phyloP scores from a whole-genome alignment of 2,888 invertebrate species.

The Tachina grossa region DNA sequence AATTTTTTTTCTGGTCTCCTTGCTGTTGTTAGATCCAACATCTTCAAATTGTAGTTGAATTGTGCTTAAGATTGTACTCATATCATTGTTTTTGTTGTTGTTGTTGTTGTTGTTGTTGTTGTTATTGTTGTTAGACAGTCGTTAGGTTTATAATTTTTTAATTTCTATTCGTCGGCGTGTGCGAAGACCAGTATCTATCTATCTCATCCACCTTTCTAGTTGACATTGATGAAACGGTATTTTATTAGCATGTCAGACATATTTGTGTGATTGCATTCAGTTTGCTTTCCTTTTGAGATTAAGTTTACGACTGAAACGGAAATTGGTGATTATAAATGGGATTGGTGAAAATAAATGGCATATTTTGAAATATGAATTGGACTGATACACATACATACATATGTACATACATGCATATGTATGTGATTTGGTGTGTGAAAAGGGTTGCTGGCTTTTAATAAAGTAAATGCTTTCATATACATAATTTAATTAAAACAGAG shows the following conservation, averaged over 20 bases:
- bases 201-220: slow-evolving; percentile 22
- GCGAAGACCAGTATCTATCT: neutral
- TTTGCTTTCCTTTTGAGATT: slow-evolving; percentile 36
- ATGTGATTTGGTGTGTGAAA: neutral
- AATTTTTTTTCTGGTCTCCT: slow-evolving; percentile 33
- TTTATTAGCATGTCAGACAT: slow-evolving; percentile 61
- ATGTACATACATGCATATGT: no score
- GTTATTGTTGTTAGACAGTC: slow-evolving; percentile 25
- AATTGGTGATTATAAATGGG: slow-evolving; percentile 46
- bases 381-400: slow-evolving; percentile 1
- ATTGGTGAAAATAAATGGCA: slow-evolving; percentile 30
- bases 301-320: slow-evolving; percentile 56
- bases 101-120: no score
- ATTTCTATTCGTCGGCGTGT: neutral
- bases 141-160: neutral
- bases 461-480: no score
- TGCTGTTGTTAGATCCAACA: slow-evolving; percentile 40
- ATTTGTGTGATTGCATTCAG: slow-evolving; percentile 6
- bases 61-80: no score
- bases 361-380: slow-evolving; percentile 39
- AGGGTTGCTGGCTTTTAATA: neutral
- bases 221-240: slow-evolving; percentile 66
- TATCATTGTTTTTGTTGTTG: no score
- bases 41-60: slow-evolving; percentile 52
- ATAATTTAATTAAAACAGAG: no score